Percentiles rank a stretch among this genome's conserved stretches.
These are phyloP conservation scores for Hemibagrus wyckioides DNA, from an alignment of 2,113 vertebrate species.

Conservation along the genomic window DNA sequence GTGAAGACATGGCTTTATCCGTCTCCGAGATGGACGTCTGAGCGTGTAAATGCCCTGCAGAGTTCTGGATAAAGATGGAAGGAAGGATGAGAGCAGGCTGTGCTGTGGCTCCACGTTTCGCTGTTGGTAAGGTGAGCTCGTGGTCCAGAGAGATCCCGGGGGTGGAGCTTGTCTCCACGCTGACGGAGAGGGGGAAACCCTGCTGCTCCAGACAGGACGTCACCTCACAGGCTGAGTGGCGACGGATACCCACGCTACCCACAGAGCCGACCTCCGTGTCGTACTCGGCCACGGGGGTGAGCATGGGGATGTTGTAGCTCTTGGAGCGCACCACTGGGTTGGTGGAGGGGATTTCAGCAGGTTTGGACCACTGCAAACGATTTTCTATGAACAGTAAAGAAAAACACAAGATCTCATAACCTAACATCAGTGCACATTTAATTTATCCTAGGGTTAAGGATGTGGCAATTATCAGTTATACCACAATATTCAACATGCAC, in stretches of 20 bases:
- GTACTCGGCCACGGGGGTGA: constrained; percentile 92
- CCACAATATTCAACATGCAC: background rate
- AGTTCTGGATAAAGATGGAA: constrained; percentile 66
- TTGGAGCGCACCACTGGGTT: constrained; percentile 93
- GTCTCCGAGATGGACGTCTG: constrained; percentile 72
- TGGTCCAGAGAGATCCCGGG: constrained; percentile 65
- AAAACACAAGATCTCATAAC: background rate
- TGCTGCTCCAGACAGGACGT: constrained; percentile 86
- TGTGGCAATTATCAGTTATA: background rate
- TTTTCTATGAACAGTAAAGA: constrained; percentile 80
- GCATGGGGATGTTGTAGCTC: constrained; percentile 94
- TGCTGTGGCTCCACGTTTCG: constrained; percentile 31
- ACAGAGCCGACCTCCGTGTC: constrained; percentile 80
- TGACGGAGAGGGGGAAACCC: constrained; percentile 65
- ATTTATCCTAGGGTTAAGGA: background rate
- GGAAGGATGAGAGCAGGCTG: constrained; percentile 61
- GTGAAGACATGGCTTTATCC: constrained; percentile 73
- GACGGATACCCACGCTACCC: constrained; percentile 78
- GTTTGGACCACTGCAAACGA: constrained; percentile 81
- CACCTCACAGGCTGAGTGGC: constrained; percentile 93
- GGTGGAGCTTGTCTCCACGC: constrained; percentile 51
- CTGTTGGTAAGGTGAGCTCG: constrained; percentile 57
- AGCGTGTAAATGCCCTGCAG: constrained; percentile 69
- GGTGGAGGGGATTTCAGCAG: constrained; percentile 80
- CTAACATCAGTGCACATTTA: background rate